Percentiles rank a stretch among this genome's conserved stretches.
Conservation (phyloP, 2,797 vertebrate genomes). For the Urocyon cinereoargenteus region DNA sequence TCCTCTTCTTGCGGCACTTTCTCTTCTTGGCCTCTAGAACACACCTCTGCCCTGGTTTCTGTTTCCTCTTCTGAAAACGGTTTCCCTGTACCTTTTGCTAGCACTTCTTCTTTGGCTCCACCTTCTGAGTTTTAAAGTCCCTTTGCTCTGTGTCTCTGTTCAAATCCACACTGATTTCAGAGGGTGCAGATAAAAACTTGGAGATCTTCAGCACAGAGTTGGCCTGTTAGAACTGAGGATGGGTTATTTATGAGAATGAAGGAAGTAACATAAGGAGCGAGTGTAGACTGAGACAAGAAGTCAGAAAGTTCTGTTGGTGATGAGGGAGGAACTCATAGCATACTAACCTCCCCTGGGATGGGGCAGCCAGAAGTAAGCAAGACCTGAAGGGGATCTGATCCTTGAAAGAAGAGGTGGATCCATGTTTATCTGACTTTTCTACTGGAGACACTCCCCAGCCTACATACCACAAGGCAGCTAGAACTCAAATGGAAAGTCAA, state of each 20-base stretch:
- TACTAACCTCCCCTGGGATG: background rate
- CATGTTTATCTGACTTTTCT: background rate
- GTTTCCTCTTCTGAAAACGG: background rate
- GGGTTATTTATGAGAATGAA: accelerated
- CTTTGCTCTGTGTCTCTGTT: background rate
- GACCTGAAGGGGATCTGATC: background rate
- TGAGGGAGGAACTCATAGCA: accelerated
- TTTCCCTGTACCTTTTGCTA: background rate
- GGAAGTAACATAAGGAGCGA: background rate
- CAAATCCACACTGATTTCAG: background rate
- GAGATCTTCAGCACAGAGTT: no score
- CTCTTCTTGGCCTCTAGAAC: background rate
- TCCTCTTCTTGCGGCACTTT: background rate
- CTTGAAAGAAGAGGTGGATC: background rate
- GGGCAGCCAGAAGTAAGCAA: background rate
- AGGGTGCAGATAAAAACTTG: background rate
- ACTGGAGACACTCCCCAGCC: background rate
- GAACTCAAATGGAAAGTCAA: background rate
- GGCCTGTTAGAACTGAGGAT: background rate
- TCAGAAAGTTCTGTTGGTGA: accelerated
- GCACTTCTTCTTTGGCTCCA: background rate
- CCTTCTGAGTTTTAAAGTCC: background rate
- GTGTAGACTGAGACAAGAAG: background rate
- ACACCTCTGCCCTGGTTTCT: background rate
- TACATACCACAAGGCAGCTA: background rate